Percentiles rank a stretch among this genome's conserved stretches.
These are phyloP conservation scores for Barbus barbus DNA, from an alignment of 2,113 vertebrate genomes.

Conservation along the genomic window DNA sequence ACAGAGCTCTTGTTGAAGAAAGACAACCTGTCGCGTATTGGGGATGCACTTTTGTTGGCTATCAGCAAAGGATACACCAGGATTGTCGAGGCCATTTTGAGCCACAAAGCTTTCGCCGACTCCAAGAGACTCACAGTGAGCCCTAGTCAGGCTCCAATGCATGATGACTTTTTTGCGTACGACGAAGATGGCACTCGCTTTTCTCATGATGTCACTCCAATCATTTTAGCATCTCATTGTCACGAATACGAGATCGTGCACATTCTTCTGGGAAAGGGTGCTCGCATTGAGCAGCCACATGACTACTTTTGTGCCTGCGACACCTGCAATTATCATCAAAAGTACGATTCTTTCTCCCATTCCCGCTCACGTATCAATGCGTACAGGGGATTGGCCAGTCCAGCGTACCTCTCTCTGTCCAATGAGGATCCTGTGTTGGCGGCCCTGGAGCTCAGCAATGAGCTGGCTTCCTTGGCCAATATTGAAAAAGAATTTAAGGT, in stretches of 20 bases:
- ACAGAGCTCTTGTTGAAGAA: constrained; percentile 92
- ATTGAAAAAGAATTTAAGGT: constrained; percentile 99
- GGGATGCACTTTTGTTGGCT: constrained; percentile 83
- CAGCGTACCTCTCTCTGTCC: constrained; percentile 92
- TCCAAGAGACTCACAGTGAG: constrained; percentile 85
- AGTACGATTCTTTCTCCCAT: constrained; percentile 97
- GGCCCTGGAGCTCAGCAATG: constrained; percentile 95
- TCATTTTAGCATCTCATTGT: constrained; percentile 94
- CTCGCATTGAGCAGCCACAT: constrained; percentile 90
- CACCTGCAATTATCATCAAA: constrained; percentile 94
- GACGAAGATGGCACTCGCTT: constrained; percentile 96
- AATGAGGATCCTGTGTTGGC: constrained; percentile 95
- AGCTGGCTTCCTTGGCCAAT: constrained; percentile 91
- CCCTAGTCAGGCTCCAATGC: constrained; percentile 87
- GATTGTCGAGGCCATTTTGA: constrained; percentile 92
- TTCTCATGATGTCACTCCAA: constrained; percentile 93
- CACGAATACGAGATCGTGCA: constrained; percentile 97
- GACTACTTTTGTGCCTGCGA: constrained; percentile 97
- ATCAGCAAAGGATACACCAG: constrained; percentile 86
- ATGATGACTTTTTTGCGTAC: constrained; percentile 98
- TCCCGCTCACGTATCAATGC: constrained; percentile 95
- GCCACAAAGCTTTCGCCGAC: constrained; percentile 87
- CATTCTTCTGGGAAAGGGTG: constrained; percentile 89
- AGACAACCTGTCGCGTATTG: constrained; percentile 88
- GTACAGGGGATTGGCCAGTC: constrained; percentile 94